Conservation (phyloP, 2,113 vertebrate genomes). For the Saimiri boliviensis region DNA sequence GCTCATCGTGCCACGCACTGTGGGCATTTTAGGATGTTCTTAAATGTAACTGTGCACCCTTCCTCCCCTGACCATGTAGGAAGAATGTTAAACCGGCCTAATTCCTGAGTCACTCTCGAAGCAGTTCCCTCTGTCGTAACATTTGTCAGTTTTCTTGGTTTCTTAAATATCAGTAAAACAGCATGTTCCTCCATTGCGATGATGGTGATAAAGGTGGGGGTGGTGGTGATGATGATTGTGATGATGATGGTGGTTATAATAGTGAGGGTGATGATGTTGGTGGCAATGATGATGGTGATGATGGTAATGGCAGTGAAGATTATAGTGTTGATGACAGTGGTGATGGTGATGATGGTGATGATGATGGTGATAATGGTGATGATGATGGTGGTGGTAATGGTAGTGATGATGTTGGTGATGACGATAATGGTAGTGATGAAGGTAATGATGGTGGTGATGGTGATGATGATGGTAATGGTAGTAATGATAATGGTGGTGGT, state of each 20-base stretch:
- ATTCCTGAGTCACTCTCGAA: not conserved
- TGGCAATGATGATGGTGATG: accelerated
- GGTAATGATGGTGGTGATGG: accelerated
- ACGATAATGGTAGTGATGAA: accelerated
- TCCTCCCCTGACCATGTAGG: not conserved
- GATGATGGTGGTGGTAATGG: accelerated
- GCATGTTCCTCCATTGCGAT: not conserved
- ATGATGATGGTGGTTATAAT: accelerated
- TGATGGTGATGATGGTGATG: not conserved
- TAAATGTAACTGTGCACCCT: not conserved
- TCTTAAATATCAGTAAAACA: not conserved
- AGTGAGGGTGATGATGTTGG: accelerated
- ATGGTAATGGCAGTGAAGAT: accelerated
- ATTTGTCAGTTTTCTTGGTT: not conserved
- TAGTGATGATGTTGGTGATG: accelerated
- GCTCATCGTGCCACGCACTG: not conserved
- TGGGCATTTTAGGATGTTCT: not conserved
- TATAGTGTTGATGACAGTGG: accelerated
- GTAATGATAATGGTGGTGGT: accelerated
- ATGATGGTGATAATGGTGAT: accelerated
- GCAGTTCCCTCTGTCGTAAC: not conserved
- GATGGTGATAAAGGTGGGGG: not conserved
- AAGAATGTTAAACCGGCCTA: not conserved
- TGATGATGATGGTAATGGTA: accelerated
- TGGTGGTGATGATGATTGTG: accelerated